Evolutionary conservation across 2,797 vertebrate species (phyloP).

Genomic region (Ptychobarbus kaznakovi): DNA sequence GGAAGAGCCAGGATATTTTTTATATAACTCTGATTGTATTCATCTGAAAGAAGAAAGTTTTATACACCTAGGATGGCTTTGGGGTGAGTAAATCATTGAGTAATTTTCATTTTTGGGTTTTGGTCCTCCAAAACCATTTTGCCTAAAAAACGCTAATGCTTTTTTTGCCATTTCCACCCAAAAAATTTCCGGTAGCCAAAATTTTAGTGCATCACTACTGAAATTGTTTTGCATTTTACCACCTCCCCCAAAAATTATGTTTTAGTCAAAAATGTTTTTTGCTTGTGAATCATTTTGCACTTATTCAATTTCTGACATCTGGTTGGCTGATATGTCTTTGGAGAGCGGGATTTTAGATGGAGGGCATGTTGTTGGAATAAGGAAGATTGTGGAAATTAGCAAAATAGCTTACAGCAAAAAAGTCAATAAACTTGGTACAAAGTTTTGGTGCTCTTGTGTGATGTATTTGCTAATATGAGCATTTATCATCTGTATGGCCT

Average conservation of each 20-base stretch:
- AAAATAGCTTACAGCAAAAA: not conserved
- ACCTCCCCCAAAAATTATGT: too few species aligned
- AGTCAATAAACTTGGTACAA: not conserved
- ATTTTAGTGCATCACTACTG: not conserved
- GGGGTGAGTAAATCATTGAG: too few species aligned
- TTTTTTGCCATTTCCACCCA: not conserved
- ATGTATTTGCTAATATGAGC: slow-evolving; percentile 11
- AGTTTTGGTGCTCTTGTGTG: not conserved
- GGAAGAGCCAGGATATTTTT: too few species aligned
- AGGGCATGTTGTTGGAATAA: not conserved
- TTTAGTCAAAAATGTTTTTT: not conserved
- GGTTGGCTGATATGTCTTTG: not conserved
- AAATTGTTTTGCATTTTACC: not conserved
- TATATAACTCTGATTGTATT: too few species aligned
- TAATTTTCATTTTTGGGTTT: too few species aligned
- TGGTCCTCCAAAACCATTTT: too few species aligned
- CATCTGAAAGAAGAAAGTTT: too few species aligned
- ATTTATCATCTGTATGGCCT: not conserved
- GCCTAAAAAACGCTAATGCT: too few species aligned
- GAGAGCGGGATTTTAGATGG: not conserved
- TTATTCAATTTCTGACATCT: not conserved
- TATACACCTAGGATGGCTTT: too few species aligned
- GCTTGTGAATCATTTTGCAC: not conserved
- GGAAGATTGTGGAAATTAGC: not conserved
- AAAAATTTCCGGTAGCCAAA: not conserved